Evolutionary conservation across 2,888 invertebrate species (phyloP), one percentile per base, ranked within the genome.

Genomic region (Eilema caniola): DNA sequence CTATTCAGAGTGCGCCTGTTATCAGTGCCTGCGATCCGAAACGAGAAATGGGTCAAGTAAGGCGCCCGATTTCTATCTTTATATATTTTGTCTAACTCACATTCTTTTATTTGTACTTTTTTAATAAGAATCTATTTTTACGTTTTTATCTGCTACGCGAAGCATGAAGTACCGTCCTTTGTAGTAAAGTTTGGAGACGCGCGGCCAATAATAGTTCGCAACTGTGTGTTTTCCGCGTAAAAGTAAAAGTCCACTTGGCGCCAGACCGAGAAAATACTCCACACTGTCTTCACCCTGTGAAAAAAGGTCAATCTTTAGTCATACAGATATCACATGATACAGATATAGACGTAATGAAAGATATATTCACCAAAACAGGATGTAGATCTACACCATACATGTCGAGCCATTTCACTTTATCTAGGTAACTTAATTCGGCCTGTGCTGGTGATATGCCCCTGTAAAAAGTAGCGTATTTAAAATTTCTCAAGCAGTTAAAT

Each of bases 381-480:
- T 99, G 99, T 84, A 99, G 96, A 95, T 99, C 99, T 65, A 99
- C 99, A 66, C 99, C 99, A 90, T 99, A 99, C 98, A 99, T 98
- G 92, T 99, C 99, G 87, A 99, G 96, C 99, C 99, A 99, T 96
- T 99, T 99, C 84, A 99, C 98, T 96, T 99, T 98, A 94, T 99
- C 99, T 92, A 99, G 96, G 95, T 98, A 99, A 95, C 98, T 98
- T 86, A 99, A 96, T 95, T 99, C 99, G 53, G 99, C 99, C 83
- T 98, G 97, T 69, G 99, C 97, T 73, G 99, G 99, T 83, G 98
- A 97, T 92, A 98, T 97, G 78, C 98, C 98, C 80, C 98, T 98
- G 96, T 76, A 91, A 90, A 83, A 62, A 86, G 83, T 77, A 71
- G 77, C 76, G 47, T 70, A 72, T 76, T 76, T 78, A 79, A 77